Base-by-base conservation (phyloP, 2,888 invertebrate genomes). In the Dyspetes luteomarginatus region DNA sequence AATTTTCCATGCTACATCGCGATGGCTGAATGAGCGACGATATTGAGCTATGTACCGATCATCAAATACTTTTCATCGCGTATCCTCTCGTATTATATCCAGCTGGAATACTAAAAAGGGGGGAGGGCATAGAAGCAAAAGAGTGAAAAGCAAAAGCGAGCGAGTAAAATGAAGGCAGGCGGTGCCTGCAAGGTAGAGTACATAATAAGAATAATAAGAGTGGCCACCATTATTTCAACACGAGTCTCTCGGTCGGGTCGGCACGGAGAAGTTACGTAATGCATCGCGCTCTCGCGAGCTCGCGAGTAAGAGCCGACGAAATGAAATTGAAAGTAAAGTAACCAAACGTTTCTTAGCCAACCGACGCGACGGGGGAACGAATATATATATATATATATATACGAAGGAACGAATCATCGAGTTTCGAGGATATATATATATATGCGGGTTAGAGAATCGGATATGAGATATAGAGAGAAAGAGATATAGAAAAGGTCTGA, bases 321-420 rank as follows among this genome's bases (percentile, higher is more conserved):
- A 91, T 88, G 90, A 91, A 91, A 91, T 91, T 89, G 91, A 91
- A 91, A 91, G 91, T 91, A 90, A 89, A 88, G 87, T 85, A 87
- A 88, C 85, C 85, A 86, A 88, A 87, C 86, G 85, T 81, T 43
- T 83, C 73, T 84, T 83, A 80, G 81, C 78, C 82, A 80, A 80
- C 80, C 74, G 78, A 71, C 17, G 64, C 69, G 73, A 73, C 58
- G 62, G 74, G 67, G 52, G 48, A 75, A 67, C 56, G 26, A 80
- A 76, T 81, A n/a, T n/a, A n/a, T n/a, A n/a, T n/a, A n/a, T n/a
- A n/a, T n/a, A n/a, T 73, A 41, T 64, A n/a, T n/a, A n/a, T n/a
- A 78, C 58, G 62, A 78, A 71, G 52, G 48, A 75, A 67, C 56
- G 26, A 80, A 76, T 81, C 77, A 81, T 81, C 81, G 81, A 64